A percentile compares a stretch with the other conserved stretches of the same genome.
These are phyloP conservation scores for Aethes cnicana DNA, from an alignment of 2,888 invertebrate species.

Conservation along the genomic window DNA sequence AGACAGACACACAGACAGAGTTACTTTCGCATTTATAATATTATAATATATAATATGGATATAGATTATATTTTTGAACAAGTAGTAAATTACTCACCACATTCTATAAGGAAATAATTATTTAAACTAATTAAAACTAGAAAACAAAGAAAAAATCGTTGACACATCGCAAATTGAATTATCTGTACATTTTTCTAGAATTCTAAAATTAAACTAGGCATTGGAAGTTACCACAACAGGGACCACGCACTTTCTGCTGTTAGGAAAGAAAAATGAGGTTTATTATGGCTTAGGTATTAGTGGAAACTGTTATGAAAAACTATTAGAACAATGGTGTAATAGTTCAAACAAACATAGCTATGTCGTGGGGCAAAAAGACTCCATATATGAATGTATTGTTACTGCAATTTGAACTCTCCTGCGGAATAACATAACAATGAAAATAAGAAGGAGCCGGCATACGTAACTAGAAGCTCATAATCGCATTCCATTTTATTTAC, in stretches of 20 bases:
- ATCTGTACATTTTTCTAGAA: background rate
- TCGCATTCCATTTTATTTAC: too few relatives aligned
- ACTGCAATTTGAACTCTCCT: too few relatives aligned
- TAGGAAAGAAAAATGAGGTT: background rate
- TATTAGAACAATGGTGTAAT: background rate
- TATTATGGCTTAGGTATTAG: background rate
- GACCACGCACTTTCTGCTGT: too few relatives aligned
- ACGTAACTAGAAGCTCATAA: too few relatives aligned
- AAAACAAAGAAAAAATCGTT: slow-evolving; percentile 27
- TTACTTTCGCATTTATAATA: too few relatives aligned
- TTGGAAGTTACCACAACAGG: background rate
- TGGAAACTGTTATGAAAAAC: background rate
- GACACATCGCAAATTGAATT: background rate
- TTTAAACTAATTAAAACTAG: slow-evolving; percentile 36
- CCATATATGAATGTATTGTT: too few relatives aligned
- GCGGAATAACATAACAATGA: too few relatives aligned
- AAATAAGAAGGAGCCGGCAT: too few relatives aligned
- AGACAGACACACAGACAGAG: too few relatives aligned
- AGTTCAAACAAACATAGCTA: background rate
- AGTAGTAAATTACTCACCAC: slow-evolving; percentile 54
- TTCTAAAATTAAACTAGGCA: too few relatives aligned
- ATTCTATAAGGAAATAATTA: slow-evolving; percentile 37
- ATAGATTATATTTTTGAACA: background rate
- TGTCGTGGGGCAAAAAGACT: background rate
- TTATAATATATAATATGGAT: too few relatives aligned